Evolutionary conservation across 2,888 invertebrate genomes (phyloP).

Genomic region (Nasonovia ribisnigri): DNA sequence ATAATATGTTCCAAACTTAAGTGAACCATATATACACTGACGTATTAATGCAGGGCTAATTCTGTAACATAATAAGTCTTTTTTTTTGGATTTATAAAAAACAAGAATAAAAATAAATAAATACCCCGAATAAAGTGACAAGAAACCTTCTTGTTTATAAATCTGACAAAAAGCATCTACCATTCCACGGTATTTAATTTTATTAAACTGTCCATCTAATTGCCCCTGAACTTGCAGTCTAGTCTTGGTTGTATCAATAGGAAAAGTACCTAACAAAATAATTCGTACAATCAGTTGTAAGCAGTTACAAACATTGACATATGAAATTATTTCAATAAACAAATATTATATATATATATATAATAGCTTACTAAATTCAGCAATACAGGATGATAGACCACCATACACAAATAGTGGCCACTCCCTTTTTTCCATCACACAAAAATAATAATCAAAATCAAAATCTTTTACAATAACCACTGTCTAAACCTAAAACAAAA

Average conservation of each 20-base stretch:
- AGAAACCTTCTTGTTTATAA: conserved; percentile 86
- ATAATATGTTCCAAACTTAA: conserved; percentile 96
- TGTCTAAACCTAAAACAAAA: neutral
- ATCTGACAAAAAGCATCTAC: conserved; percentile 90
- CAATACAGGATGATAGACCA: conserved; percentile 91
- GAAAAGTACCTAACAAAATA: conserved; percentile 84
- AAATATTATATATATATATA: neutral
- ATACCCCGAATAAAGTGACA: conserved; percentile 89
- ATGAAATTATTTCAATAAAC: neutral
- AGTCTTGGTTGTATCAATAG: conserved; percentile 96
- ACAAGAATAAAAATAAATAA: neutral
- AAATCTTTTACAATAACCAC: neutral
- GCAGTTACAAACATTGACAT: neutral
- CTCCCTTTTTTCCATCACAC: conserved; percentile 82
- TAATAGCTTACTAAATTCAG: conserved; percentile 85
- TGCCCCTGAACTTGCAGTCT: conserved; percentile 95
- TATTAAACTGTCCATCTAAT: conserved; percentile 81
- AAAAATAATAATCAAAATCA: neutral
- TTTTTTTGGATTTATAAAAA: neutral
- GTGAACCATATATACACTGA: conserved; percentile 95
- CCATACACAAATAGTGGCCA: conserved; percentile 97
- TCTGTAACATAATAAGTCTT: conserved; percentile 72
- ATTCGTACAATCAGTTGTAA: neutral
- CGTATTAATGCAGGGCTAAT: conserved; percentile 93
- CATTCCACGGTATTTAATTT: conserved; percentile 90